Base-by-base conservation (phyloP, 2,888 invertebrate genomes). In the Seira musarum region DNA sequence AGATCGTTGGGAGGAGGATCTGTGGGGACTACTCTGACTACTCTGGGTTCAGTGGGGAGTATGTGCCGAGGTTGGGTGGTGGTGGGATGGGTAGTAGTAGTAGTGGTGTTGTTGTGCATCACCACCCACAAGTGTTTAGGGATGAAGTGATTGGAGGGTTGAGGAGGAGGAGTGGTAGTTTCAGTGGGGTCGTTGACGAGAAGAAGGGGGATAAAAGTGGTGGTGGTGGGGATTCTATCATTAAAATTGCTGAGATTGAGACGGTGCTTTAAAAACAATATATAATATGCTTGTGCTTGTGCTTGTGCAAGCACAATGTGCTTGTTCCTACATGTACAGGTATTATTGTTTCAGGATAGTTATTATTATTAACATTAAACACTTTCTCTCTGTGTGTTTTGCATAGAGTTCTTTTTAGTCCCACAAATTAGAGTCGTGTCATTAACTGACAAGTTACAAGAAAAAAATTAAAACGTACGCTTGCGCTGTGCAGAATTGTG, bases 11-110 rank as follows among this genome's bases (percentile, higher is more conserved):
- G 17, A 40, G 66, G 49, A 19, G 73, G 65, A 74, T 74, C 24
- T 74, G 73, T 24, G 73, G 73, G 1, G 73, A 74, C n/a, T n/a
- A n/a, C n/a, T n/a, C n/a, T n/a, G n/a, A n/a, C 49, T 74, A 74
- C 35, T 66, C 66, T 8, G 60, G 53, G 25, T 63, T 74, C 17
- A 49, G 65, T 21, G 64, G 65, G 49, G 64, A 30, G 1, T 6
- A 35, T 40, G 66, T 35, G 10, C 8, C 68, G 6, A 61, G 70
- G 17, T 13, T 63, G 5, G 66, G 49, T 13, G 72, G 53, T 1
- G 30, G 49, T 40, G 49, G 46, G 3, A 15, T 15, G 6, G 64
- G 21, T n/a, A n/a, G n/a, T n/a, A n/a, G n/a, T n/a, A n/a, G n/a
- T n/a, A n/a, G n/a, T n/a, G n/a, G n/a, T n/a, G n/a, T 13, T 63